Conservation (phyloP, 2,888 invertebrate genomes). For the Polymixis lichenea region DNA sequence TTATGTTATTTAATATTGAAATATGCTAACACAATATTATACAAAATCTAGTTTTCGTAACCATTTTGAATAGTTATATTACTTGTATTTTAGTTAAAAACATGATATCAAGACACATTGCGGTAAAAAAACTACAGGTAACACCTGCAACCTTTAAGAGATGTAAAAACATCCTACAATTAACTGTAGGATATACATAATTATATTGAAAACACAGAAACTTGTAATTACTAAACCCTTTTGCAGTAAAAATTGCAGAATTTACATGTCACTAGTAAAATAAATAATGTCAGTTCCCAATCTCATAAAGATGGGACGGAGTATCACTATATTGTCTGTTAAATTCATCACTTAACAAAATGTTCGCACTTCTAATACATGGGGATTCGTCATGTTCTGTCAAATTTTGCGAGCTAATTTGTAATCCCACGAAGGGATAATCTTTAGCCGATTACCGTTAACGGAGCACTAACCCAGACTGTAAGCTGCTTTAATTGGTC, state of each 20-base stretch:
- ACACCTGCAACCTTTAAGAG: background rate
- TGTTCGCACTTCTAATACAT: background rate
- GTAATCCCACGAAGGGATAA: background rate
- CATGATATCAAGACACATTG: slow-evolving; percentile 5
- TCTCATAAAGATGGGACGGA: background rate
- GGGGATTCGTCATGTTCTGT: background rate
- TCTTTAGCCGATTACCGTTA: background rate
- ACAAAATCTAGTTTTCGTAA: background rate
- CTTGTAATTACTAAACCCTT: background rate
- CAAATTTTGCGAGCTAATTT: background rate
- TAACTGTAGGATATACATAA: background rate
- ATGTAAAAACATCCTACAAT: background rate
- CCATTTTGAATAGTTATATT: background rate
- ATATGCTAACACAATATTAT: background rate
- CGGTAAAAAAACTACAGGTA: slow-evolving; percentile 3
- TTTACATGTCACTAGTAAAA: background rate
- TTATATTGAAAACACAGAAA: background rate
- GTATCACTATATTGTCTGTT: background rate
- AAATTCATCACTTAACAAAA: background rate
- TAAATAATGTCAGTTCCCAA: background rate
- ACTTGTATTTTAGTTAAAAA: background rate
- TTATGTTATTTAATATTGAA: background rate
- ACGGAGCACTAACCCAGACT: background rate
- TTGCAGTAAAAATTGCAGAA: background rate
- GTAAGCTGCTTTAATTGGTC: background rate